Percentiles rank a stretch among this genome's conserved stretches.
These are phyloP conservation scores for Calephelis nemesis DNA, from an alignment of 1,140 invertebrate genomes.

Conservation along the genomic window DNA sequence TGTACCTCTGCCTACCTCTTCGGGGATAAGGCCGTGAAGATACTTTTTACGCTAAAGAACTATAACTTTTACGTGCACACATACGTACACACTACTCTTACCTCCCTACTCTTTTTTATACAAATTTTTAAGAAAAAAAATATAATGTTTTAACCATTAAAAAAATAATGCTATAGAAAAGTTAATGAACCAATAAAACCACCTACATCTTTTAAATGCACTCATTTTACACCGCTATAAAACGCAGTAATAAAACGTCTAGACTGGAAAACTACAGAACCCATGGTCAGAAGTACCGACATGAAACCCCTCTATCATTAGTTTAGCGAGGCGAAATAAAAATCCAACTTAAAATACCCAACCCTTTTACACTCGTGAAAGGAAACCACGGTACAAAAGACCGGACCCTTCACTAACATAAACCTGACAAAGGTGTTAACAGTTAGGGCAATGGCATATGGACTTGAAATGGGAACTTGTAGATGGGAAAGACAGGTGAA, in stretches of 20 bases:
- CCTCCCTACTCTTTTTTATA: too few relatives aligned
- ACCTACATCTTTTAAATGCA: slow-evolving; percentile 2
- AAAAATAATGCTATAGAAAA: too few relatives aligned
- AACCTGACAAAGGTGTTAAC: slow-evolving; percentile 58
- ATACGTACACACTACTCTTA: too few relatives aligned
- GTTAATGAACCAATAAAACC: not conserved
- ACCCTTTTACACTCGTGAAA: slow-evolving; percentile 32
- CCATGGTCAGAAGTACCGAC: slow-evolving; percentile 26
- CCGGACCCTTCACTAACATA: slow-evolving; percentile 45
- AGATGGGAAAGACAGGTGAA: slow-evolving; percentile 58
- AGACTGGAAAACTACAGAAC: slow-evolving; percentile 28
- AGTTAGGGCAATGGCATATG: slow-evolving; percentile 46
- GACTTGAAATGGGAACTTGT: slow-evolving; percentile 50
- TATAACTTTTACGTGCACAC: too few relatives aligned
- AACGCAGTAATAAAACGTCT: slow-evolving; percentile 24
- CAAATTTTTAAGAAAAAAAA: too few relatives aligned
- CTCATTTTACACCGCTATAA: slow-evolving; percentile 10
- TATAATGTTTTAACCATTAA: too few relatives aligned
- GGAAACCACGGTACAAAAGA: slow-evolving; percentile 35
- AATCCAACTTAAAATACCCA: slow-evolving; percentile 33
- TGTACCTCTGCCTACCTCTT: too few relatives aligned
- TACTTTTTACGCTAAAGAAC: too few relatives aligned
- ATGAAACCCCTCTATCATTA: slow-evolving; percentile 29
- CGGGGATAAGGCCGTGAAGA: too few relatives aligned
- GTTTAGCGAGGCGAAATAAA: slow-evolving; percentile 32